Percentiles rank a stretch among this genome's conserved stretches.
Conservation (phyloP, 2,888 invertebrate species). For the Microctonus hyperodae region DNA sequence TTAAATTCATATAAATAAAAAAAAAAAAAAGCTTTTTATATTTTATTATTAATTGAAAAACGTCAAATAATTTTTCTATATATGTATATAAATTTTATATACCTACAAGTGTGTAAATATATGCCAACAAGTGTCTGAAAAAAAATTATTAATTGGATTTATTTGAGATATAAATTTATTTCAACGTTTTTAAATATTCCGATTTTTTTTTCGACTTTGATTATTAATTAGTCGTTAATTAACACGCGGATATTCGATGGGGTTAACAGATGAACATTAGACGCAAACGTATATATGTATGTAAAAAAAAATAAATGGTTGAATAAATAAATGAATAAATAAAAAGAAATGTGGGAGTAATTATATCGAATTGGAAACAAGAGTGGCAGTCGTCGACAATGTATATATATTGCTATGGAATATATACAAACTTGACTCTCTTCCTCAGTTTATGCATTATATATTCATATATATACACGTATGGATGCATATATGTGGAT, state of each 20-base stretch:
- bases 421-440: too few species aligned
- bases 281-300: not conserved
- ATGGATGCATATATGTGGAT: slow-evolving; percentile 18
- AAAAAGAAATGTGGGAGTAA: slow-evolving; percentile 12
- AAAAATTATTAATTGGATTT: not conserved
- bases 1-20: too few species aligned
- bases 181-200: not conserved
- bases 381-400: slow-evolving; percentile 16
- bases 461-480: slow-evolving; percentile 4
- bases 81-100: too few species aligned
- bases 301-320: not conserved
- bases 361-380: slow-evolving; percentile 19
- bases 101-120: not conserved
- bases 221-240: slow-evolving; percentile 24
- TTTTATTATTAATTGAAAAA: too few species aligned
- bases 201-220: not conserved
- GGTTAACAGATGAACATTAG: not conserved
- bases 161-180: not conserved
- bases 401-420: not conserved
- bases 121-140: not conserved
- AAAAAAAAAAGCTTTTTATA: too few species aligned
- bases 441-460: not conserved
- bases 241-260: not conserved
- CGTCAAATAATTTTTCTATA: too few species aligned
- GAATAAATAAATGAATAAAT: not conserved